Percentiles rank a stretch among this genome's conserved stretches.
These are phyloP conservation scores for Lottia gigantea DNA, from an alignment of 2,888 invertebrate genomes.

Conservation along the genomic window DNA sequence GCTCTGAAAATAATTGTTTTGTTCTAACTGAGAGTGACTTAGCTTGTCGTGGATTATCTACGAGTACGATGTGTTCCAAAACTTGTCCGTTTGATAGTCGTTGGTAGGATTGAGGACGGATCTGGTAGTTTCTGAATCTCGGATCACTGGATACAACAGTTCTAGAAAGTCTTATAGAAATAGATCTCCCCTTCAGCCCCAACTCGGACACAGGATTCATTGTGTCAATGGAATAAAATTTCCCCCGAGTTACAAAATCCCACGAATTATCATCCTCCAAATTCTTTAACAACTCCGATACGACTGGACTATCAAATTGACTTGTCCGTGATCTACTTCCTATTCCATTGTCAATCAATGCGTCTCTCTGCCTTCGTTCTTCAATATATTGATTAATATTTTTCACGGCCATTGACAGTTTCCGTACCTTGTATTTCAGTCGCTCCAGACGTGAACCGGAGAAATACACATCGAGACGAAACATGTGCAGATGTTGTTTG, in stretches of 20 bases:
- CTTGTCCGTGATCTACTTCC: no score
- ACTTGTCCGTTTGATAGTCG: neutral
- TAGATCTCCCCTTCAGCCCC: neutral
- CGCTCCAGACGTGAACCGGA: neutral
- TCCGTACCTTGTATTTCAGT: neutral
- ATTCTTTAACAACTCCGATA: no score
- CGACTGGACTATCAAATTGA: no score
- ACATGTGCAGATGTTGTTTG: slow-evolving; percentile 86
- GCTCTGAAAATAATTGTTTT: neutral
- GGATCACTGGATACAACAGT: neutral
- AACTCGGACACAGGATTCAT: no score
- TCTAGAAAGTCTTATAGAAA: neutral
- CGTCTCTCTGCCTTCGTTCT: no score
- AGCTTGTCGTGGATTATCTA: neutral
- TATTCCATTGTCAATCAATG: no score
- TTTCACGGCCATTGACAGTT: neutral
- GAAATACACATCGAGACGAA: slow-evolving; percentile 86
- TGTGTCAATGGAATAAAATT: no score
- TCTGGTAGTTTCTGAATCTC: neutral
- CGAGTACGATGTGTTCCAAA: neutral
- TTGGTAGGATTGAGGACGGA: neutral
- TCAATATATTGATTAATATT: no score
- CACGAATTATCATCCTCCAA: no score
- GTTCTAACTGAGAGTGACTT: neutral
- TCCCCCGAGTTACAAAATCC: no score